Evolutionary conservation across 2,113 vertebrate species (phyloP).

Genomic region (Ciconia boyciana): DNA sequence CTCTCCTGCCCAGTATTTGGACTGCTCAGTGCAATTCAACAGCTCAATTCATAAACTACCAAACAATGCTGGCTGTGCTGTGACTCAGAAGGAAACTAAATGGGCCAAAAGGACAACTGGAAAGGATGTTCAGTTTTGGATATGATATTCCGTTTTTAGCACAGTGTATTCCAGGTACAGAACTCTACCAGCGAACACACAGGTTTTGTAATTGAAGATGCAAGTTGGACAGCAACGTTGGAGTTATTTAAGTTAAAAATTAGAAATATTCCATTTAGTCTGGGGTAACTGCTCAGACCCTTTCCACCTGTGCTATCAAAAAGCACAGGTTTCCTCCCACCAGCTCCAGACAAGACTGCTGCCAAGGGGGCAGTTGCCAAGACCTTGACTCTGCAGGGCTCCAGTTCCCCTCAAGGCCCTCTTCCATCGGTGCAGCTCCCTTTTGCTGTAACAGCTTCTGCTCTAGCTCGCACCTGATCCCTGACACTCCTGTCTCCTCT

Average conservation of each 20-base stretch:
- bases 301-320: background rate
- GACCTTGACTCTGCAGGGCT: background rate
- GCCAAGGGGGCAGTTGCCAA: background rate
- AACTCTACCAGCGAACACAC: background rate
- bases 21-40: background rate
- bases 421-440: background rate
- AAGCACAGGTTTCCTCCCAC: background rate
- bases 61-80: background rate
- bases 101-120: background rate
- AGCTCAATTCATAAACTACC: background rate
- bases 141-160: background rate
- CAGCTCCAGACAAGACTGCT: background rate
- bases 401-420: background rate
- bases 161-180: background rate
- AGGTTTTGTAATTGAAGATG: rapidly evolving
- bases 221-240: background rate
- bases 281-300: background rate
- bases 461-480: background rate
- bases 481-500: background rate
- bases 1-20: background rate
- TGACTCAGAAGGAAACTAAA: background rate
- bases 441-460: background rate
- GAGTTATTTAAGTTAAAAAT: background rate
- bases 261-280: background rate
- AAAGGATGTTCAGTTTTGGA: background rate